Evolutionary conservation across 1,140 invertebrate genomes (phyloP).

Genomic region (Scaptomyza montana): DNA sequence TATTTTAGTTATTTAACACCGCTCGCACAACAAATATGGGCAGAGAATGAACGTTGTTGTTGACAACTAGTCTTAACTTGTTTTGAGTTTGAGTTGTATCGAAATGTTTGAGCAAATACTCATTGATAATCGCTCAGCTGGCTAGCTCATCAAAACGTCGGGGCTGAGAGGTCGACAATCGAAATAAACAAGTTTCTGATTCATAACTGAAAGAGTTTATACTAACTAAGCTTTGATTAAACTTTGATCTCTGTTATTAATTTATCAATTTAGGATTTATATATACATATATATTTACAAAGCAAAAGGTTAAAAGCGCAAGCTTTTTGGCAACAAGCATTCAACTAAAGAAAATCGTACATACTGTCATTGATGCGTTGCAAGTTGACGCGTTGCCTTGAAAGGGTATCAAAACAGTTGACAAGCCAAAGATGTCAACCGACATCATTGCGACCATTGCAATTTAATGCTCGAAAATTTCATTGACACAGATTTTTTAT

Average conservation of each 20-base stretch:
- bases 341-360: background rate
- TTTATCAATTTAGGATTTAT: too few species aligned
- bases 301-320: too few species aligned
- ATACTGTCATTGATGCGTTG: too few species aligned
- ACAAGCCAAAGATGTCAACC: slow-evolving; percentile 1
- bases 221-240: slow-evolving; percentile 19
- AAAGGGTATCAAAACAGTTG: slow-evolving; percentile 24
- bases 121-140: slow-evolving; percentile 25
- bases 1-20: slow-evolving; percentile 74
- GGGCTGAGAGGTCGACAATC: slow-evolving; percentile 24
- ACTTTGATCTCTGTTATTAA: background rate
- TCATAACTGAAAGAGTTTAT: slow-evolving; percentile 34
- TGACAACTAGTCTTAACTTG: slow-evolving; percentile 69
- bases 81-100: slow-evolving; percentile 38
- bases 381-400: background rate
- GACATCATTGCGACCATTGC: slow-evolving; percentile 55
- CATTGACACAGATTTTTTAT: slow-evolving; percentile 70
- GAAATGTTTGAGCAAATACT: slow-evolving; percentile 47
- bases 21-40: slow-evolving; percentile 29
- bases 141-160: slow-evolving; percentile 25
- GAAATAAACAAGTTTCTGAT: slow-evolving; percentile 62
- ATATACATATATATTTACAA: too few species aligned
- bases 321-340: background rate
- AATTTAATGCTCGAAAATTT: slow-evolving; percentile 68
- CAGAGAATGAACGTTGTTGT: slow-evolving; percentile 31